phyloP scores from a whole-genome alignment of 2,888 invertebrate genomes.

The Acanthosepion lycidas region DNA sequence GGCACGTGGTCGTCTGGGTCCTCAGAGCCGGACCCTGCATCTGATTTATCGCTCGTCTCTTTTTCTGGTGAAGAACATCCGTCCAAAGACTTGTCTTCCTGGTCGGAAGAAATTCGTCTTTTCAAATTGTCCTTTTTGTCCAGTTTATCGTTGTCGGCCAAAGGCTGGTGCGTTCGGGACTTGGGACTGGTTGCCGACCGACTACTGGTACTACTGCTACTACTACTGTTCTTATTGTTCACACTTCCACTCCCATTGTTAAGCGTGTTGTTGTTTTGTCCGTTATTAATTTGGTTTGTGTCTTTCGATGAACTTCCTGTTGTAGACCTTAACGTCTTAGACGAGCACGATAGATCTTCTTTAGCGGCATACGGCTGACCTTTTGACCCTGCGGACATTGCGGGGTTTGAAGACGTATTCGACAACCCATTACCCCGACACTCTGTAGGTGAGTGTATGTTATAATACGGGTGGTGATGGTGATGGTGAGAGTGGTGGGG shows the following conservation, averaged over 20 bases:
- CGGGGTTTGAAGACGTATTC: neutral
- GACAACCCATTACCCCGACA: neutral
- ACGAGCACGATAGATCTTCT: neutral
- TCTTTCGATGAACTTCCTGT: neutral
- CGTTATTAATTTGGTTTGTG: slow-evolving; percentile 41
- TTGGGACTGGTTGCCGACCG: neutral
- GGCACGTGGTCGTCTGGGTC: slow-evolving; percentile 66
- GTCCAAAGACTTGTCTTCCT: slow-evolving; percentile 54
- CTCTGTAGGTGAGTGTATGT: neutral
- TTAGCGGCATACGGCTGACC: neutral
- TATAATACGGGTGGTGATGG: slow-evolving; percentile 36
- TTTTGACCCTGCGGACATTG: neutral
- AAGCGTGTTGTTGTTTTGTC: slow-evolving; percentile 35
- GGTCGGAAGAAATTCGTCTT: slow-evolving; percentile 49
- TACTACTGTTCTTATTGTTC: slow-evolving; percentile 33
- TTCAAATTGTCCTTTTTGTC: slow-evolving; percentile 55
- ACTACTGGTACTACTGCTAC: neutral
- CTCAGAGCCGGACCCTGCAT: slow-evolving; percentile 55
- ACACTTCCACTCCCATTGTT: slow-evolving; percentile 47
- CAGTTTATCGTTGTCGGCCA: slow-evolving; percentile 52
- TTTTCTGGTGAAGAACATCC: slow-evolving; percentile 57
- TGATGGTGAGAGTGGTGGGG: neutral
- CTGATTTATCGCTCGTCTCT: slow-evolving; percentile 54
- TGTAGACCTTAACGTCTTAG: neutral
- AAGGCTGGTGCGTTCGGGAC: slow-evolving; percentile 47